phyloP scores from a whole-genome alignment of 1,140 invertebrate genomes.

The Penaeus vannamei region DNA sequence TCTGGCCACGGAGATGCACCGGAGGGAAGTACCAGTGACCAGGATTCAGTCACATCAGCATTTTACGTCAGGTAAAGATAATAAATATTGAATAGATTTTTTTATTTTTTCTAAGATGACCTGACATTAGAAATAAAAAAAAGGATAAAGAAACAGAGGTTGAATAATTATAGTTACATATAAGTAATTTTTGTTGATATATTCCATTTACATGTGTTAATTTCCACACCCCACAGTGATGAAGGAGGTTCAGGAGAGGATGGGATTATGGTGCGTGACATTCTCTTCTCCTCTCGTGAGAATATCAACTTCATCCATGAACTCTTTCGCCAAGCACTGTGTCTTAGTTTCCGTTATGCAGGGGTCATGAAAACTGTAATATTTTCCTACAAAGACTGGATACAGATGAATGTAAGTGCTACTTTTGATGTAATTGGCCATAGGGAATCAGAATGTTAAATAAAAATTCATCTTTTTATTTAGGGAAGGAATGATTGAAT shows the following conservation, averaged over 20 bases:
- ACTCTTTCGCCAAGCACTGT: conserved; percentile 92
- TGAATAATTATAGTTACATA: not conserved
- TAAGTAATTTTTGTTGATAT: not conserved
- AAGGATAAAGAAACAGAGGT: not conserved
- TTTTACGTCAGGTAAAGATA: conserved; percentile 47
- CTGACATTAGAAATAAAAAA: no score
- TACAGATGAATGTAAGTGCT: conserved; percentile 84
- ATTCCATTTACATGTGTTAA: not conserved
- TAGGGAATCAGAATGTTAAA: no score
- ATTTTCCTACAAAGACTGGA: conserved; percentile 96
- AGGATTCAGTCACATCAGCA: conserved; percentile 66
- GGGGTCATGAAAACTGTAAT: conserved; percentile 91
- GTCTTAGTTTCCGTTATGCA: conserved; percentile 90
- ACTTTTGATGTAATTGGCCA: not conserved
- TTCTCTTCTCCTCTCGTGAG: conserved; percentile 89
- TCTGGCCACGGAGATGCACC: conserved; percentile 57
- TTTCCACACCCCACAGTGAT: conserved; percentile 34
- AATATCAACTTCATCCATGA: conserved; percentile 97
- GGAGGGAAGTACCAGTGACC: conserved; percentile 65
- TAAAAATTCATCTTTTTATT: conserved; percentile 4
- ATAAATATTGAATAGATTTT: no score
- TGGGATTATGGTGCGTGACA: conserved; percentile 83
- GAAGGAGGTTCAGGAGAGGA: conserved; percentile 70
- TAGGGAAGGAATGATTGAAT: no score
- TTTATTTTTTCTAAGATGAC: no score